Base-by-base conservation (phyloP, 2,797 vertebrate genomes). In the Phrynocephalus forsythii region DNA sequence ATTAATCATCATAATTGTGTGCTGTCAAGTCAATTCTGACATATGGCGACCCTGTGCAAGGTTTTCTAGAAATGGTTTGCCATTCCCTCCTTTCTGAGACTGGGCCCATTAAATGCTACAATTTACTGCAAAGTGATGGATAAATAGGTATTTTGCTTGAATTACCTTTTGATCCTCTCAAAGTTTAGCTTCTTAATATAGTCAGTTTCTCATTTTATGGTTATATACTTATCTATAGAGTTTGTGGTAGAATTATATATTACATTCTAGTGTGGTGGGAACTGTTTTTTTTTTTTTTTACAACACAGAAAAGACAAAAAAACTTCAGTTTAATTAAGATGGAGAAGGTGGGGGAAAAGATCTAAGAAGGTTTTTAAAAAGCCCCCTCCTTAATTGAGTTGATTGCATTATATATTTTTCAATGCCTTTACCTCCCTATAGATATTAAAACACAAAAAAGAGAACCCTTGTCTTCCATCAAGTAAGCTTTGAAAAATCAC, bases 161-260 rank as follows among this genome's bases (percentile, higher is more conserved):
- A 83, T 72, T 60, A 60, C 48, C 75, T 87, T 83, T 87, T 68
- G 60, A 82, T 67, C 63, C 13, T 50, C 82, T 50, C 60, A n/a
- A 66, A 13, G 44, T 77, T 67, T 76, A 76, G 52, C 71, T 76
- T 76, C 86, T 76, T 76, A 68, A 66, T 20, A 75, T n/a, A 80
- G 33, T 6, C 50, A 26, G 26, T 18, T 60, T 60, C 85, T 84
- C 26, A 72, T 72, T 79, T 79, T 63, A 79, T 33, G 18, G 28
- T 72, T 60, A 72, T 11, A 71, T 60, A 63, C 38, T 18, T 77
- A 71, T 24, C 26, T 22, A 15, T 63, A 63, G 52, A 66, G 68
- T 20, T 26, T 66, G 6, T 4, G 52, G 20, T 79, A 72, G 79
- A 84, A 79, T 88, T 48, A 44, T 79, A 88, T 73, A 52, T 77